A percentile compares a stretch with the other conserved stretches of the same genome.
Conservation (phyloP, 2,797 vertebrate genomes). For the Amblyopsis hoosieri region DNA sequence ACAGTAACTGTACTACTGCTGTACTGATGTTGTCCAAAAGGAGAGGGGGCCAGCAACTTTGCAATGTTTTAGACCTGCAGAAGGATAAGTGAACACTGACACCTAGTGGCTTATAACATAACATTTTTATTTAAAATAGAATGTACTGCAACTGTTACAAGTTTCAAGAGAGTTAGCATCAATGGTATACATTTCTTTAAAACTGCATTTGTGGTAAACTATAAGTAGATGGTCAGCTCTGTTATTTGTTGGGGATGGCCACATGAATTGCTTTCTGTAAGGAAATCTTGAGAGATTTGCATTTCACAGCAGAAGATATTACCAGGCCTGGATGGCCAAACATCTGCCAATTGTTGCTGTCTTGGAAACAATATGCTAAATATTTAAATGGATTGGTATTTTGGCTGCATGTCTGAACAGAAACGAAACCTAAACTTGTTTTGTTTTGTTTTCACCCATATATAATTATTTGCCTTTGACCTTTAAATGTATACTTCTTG, state of each 20-base stretch:
- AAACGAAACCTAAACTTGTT: too few relatives aligned
- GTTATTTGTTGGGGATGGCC: not conserved
- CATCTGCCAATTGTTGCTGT: not conserved
- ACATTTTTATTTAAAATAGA: slow-evolving; percentile 7
- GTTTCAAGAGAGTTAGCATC: slow-evolving; percentile 10
- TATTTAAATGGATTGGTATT: too few relatives aligned
- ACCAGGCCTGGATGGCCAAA: slow-evolving; percentile 6
- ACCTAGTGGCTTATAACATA: slow-evolving; percentile 47
- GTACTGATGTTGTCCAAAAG: not conserved
- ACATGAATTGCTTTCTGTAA: slow-evolving; percentile 1
- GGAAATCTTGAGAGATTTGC: slow-evolving; percentile 1
- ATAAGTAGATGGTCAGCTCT: slow-evolving; percentile 5
- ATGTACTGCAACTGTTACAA: not conserved
- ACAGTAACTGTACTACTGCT: slow-evolving; percentile 19
- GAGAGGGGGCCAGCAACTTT: not conserved
- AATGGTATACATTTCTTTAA: slow-evolving; percentile 10
- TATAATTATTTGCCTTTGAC: too few relatives aligned
- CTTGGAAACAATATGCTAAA: not conserved
- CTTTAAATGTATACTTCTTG: too few relatives aligned
- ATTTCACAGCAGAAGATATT: slow-evolving; percentile 3
- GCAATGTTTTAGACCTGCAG: slow-evolving; percentile 1
- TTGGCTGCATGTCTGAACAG: too few relatives aligned
- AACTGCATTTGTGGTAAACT: slow-evolving; percentile 13
- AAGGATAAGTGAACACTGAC: slow-evolving; percentile 52
- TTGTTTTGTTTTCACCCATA: too few relatives aligned